phyloP scores from a whole-genome alignment of 2,797 vertebrate genomes.

The Psittacula echo region DNA sequence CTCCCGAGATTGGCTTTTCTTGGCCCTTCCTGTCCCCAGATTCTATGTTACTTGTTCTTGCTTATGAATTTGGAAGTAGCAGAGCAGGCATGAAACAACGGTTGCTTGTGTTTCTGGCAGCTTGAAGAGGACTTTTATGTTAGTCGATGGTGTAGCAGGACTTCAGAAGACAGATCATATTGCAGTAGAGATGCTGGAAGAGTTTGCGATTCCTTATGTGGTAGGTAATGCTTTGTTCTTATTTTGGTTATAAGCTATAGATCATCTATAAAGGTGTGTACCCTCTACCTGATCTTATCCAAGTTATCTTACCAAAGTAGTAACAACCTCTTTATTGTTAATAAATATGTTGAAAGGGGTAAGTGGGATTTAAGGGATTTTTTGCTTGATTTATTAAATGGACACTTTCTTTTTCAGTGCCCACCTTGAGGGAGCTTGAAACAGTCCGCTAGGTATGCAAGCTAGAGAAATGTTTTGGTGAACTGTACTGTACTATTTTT shows the following conservation, averaged over 20 bases:
- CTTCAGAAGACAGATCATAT: slow-evolving; percentile 85
- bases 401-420: background rate
- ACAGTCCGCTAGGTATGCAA: background rate
- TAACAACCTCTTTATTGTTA: background rate
- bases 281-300: background rate
- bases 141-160: slow-evolving; percentile 89
- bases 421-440: background rate
- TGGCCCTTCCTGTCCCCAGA: background rate
- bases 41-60: background rate
- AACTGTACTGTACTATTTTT: background rate
- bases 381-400: background rate
- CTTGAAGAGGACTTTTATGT: slow-evolving; percentile 90
- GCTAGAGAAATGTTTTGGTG: background rate
- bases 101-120: slow-evolving; percentile 75
- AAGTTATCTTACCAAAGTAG: background rate
- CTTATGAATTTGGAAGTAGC: background rate
- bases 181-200: slow-evolving; percentile 95
- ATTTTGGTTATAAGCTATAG: background rate
- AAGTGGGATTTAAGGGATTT: background rate
- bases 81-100: background rate
- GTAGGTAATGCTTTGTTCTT: slow-evolving; percentile 73
- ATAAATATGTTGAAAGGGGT: background rate
- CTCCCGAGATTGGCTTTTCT: background rate
- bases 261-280: background rate
- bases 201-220: slow-evolving; percentile 90